These are phyloP conservation scores for Camelus bactrianus DNA, from an alignment of 2,113 vertebrate species.

Conservation along the genomic window DNA sequence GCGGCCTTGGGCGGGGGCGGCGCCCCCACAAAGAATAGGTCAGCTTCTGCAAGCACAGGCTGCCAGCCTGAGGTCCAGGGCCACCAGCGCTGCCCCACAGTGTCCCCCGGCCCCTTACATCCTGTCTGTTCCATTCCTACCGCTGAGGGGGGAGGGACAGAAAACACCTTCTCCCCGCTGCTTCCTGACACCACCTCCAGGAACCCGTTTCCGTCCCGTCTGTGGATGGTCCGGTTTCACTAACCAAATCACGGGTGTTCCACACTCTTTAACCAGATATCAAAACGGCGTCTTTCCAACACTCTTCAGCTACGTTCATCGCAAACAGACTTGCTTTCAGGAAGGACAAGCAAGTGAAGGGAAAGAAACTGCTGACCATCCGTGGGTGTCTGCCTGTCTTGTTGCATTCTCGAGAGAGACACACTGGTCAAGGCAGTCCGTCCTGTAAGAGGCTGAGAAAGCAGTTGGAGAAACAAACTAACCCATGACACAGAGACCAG, in stretches of 20 bases:
- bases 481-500: background rate
- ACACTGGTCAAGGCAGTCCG: accelerated
- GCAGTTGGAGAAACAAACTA: background rate
- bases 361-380: background rate
- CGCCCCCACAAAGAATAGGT: background rate
- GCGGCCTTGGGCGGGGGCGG: accelerated
- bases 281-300: background rate
- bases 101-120: accelerated
- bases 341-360: background rate
- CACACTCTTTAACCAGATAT: accelerated
- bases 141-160: accelerated
- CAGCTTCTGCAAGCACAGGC: background rate
- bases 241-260: too few species aligned
- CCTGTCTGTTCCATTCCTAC: too few species aligned
- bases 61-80: background rate
- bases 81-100: accelerated
- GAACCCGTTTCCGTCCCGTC: background rate
- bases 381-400: accelerated
- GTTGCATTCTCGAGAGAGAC: background rate
- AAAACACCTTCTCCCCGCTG: background rate
- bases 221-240: background rate
- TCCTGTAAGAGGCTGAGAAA: background rate
- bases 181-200: background rate
- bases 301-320: background rate
- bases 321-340: background rate